Evolutionary conservation across 1,140 invertebrate species (phyloP).

Genomic region (Pseudomyrmex flavicornis): DNA sequence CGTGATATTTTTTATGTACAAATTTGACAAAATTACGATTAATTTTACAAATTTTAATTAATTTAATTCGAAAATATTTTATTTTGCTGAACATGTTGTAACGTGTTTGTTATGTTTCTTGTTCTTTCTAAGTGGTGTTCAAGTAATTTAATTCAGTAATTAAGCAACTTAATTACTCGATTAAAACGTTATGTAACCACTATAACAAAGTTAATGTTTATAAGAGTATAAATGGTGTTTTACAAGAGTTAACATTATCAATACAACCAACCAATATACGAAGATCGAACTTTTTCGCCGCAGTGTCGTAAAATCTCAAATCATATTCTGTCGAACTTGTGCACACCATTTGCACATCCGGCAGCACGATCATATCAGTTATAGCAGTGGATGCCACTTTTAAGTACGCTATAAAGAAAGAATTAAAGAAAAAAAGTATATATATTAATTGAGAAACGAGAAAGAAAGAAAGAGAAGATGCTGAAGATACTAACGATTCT

Average conservation of each 20-base stretch:
- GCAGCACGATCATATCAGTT: constrained; percentile 88
- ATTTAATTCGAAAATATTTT: too few species aligned
- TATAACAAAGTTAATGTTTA: neutral
- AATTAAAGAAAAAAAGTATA: neutral
- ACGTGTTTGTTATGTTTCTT: too few species aligned
- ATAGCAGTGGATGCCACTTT: constrained; percentile 88
- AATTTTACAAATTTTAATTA: too few species aligned
- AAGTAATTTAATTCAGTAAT: too few species aligned
- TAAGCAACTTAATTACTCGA: too few species aligned
- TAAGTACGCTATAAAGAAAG: constrained; percentile 80
- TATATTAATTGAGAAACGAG: neutral
- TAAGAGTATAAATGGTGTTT: constrained; percentile 13
- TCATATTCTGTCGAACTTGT: constrained; percentile 89
- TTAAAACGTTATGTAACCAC: too few species aligned
- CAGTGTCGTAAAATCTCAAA: constrained; percentile 90
- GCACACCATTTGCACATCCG: constrained; percentile 89
- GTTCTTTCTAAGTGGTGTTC: too few species aligned
- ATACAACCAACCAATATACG: constrained; percentile 82
- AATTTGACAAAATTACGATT: too few species aligned
- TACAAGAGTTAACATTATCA: constrained; percentile 9
- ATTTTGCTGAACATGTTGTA: too few species aligned
- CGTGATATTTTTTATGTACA: too few species aligned
- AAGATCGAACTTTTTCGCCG: constrained; percentile 88
- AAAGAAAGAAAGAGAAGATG: neutral
- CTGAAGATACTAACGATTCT: constrained; percentile 85